Evolutionary conservation across 53 echinoderm and acorn worm genomes (phyloP), one percentile per base, ranked within the genome.

Genomic region (Holothuria leucospilota): DNA sequence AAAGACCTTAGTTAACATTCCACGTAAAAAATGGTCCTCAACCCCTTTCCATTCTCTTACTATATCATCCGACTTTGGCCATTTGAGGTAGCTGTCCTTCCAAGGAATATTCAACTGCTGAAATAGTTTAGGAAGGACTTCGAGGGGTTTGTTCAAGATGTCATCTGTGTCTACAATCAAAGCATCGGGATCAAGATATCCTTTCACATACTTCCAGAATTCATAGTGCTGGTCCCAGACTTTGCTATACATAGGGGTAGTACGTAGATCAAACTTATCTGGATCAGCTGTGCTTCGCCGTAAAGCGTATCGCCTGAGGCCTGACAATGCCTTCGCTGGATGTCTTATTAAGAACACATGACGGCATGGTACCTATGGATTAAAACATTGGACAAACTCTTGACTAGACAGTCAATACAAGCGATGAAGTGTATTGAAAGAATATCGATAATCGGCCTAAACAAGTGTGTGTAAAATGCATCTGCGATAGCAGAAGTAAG

Each of bases 111-210:
- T 26, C 15, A 49, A 52, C 23, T 20, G 39, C 20, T 49, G 51
- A n/a, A 75, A 75, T 27, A 75, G 39, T 49, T 75, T 75, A 15
- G 75, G 52, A 27, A 75, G 75, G 5, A 75, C 52, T 27, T 20
- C 51, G 21, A 16, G 8, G 13, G 75, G 75, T 24, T 51, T 49
- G 51, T 51, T 49, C 51, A 75, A 51, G 12, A 75, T 75, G 52
- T 75, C 75, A 27, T 75, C 75, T 6, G 75, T 75, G 51, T 75
- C 75, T 75, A 75, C 6, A 23, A 75, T 75, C 51, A 75, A 20
- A n/a, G 75, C 75, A 46, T n/a, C 16, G 0, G 75, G 53, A 51
- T 75, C 75, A 49, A 51, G 49, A 8, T 75, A 25, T 52, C 52
- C 75, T 51, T 75, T 75, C 13, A 75, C 52, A 52, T 75, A 75